Evolutionary conservation across 2,797 vertebrate species (phyloP).

Genomic region (Brachyrhaphis roseni): DNA sequence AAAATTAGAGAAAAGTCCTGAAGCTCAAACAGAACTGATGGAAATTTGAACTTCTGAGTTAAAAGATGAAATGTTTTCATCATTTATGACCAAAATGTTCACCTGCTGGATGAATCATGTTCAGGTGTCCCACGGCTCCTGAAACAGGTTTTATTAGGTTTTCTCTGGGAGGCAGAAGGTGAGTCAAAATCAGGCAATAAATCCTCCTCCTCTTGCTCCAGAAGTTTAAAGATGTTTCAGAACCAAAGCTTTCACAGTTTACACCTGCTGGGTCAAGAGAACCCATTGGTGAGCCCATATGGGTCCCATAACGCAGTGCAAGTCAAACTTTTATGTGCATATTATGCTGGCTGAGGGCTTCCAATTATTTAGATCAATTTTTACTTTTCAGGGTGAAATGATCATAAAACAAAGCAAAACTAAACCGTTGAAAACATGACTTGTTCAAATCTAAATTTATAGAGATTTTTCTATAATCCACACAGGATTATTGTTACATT

Average conservation of each 20-base stretch:
- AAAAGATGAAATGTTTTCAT: not conserved
- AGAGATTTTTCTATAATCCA: not conserved
- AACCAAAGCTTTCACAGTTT: not conserved
- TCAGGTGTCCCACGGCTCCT: not conserved
- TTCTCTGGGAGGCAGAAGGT: not conserved
- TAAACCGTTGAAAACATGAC: not conserved
- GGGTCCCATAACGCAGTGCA: not conserved
- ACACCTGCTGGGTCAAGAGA: not conserved
- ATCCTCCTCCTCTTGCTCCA: not conserved
- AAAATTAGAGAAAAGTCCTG: not conserved
- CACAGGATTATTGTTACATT: not conserved
- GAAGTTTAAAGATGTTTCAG: not conserved
- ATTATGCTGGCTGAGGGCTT: not conserved
- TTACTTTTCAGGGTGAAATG: not conserved
- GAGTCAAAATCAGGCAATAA: slow-evolving; percentile 5
- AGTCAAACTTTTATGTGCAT: not conserved
- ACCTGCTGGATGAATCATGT: slow-evolving; percentile 3
- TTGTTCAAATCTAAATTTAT: not conserved
- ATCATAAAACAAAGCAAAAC: not conserved
- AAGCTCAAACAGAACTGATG: not conserved
- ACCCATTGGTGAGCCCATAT: not conserved
- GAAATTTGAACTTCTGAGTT: not conserved
- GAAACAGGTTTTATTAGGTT: not conserved
- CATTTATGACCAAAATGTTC: not conserved
- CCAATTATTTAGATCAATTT: not conserved